These are phyloP conservation scores for Caretta caretta DNA, from an alignment of 2,113 vertebrate genomes.

Conservation along the genomic window DNA sequence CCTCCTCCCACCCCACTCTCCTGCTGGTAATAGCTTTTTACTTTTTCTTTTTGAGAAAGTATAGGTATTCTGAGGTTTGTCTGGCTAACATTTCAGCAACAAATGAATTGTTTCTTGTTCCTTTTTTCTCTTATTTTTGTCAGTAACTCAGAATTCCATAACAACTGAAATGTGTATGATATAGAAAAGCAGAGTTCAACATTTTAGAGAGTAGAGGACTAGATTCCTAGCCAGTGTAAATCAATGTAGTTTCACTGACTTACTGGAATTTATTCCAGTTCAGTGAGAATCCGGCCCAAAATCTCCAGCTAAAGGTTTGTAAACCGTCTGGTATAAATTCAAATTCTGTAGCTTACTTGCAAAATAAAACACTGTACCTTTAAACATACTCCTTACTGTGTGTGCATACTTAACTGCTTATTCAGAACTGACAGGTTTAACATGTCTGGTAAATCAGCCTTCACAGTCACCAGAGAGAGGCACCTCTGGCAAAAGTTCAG, in stretches of 20 bases:
- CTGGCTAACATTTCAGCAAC: neutral
- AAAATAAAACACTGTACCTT: slow-evolving; percentile 49
- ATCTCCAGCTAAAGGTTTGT: accelerated
- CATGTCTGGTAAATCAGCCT: slow-evolving; percentile 61
- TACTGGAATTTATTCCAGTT: neutral
- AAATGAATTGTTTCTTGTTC: neutral
- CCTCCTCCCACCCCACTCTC: too few species aligned
- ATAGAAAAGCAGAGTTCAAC: neutral
- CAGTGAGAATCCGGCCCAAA: neutral
- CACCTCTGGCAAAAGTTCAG: slow-evolving; percentile 73
- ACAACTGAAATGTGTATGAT: neutral
- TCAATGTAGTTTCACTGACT: neutral
- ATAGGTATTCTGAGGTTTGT: neutral
- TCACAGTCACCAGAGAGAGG: slow-evolving; percentile 69
- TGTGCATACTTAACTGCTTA: slow-evolving; percentile 64
- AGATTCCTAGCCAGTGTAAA: neutral
- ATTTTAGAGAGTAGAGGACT: neutral
- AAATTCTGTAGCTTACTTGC: neutral
- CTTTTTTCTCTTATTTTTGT: neutral
- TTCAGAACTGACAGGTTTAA: slow-evolving; percentile 67
- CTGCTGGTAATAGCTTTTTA: too few species aligned
- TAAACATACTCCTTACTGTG: neutral
- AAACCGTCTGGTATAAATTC: neutral
- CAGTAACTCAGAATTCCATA: neutral
- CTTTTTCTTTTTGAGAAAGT: neutral